Evolutionary conservation across 2,113 vertebrate genomes (phyloP).

Genomic region (Grammomys surdaster): DNA sequence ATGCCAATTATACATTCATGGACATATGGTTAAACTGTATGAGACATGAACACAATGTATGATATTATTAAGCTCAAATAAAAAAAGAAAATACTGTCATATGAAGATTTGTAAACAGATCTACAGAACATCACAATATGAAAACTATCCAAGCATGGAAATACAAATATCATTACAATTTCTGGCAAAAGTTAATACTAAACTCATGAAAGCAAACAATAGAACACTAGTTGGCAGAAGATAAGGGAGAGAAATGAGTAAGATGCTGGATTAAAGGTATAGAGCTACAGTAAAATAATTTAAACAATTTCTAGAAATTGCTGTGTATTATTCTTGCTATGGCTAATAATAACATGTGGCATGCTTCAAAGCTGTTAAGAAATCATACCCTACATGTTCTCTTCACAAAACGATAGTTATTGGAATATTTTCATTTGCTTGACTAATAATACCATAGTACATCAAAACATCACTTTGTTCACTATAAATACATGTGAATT

Average conservation of each 20-base stretch:
- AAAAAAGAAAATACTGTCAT: background rate
- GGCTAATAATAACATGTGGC: background rate
- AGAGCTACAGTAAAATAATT: background rate
- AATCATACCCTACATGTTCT: background rate
- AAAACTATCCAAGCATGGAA: background rate
- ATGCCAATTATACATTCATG: too few relatives aligned
- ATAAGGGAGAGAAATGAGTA: accelerated
- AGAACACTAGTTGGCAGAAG: background rate
- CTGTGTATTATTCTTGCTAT: too few relatives aligned
- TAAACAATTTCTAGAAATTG: background rate
- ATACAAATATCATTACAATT: background rate
- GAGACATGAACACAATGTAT: background rate
- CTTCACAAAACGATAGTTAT: background rate
- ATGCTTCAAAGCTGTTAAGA: background rate
- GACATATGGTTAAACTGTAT: background rate
- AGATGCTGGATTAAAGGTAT: background rate
- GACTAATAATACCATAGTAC: background rate
- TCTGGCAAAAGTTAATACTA: background rate
- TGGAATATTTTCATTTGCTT: background rate
- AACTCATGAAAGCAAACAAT: background rate
- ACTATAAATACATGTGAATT: background rate
- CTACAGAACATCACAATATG: background rate
- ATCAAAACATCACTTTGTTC: background rate
- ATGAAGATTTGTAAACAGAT: background rate
- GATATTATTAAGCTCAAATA: background rate